Evolutionary conservation across 1,140 invertebrate species (phyloP).

Genomic region (Sarcophaga peregrina): DNA sequence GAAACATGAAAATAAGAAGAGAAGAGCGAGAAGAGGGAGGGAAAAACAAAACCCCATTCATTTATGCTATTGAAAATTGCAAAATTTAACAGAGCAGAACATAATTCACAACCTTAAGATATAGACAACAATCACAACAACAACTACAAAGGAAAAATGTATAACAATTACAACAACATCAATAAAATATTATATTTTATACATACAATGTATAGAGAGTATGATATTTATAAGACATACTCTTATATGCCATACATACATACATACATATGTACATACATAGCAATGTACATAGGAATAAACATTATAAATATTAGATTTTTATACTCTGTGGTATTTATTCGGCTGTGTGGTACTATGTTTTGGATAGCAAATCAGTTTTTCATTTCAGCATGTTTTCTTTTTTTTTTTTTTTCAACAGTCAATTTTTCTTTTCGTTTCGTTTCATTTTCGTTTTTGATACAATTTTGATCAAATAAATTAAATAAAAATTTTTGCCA

Average conservation of each 20-base stretch:
- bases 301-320: no score
- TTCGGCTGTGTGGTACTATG: background rate
- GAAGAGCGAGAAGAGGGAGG: no score
- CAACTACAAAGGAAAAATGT: background rate
- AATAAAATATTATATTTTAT: background rate
- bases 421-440: background rate
- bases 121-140: constrained; percentile 7
- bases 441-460: background rate
- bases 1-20: background rate
- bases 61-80: constrained; percentile 26
- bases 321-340: background rate
- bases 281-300: no score
- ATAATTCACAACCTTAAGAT: constrained; percentile 34
- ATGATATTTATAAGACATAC: no score
- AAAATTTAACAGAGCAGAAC: constrained; percentile 36
- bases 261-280: no score
- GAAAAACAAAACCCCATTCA: no score
- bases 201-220: background rate
- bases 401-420: constrained; percentile 10
- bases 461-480: constrained; percentile 31
- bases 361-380: background rate
- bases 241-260: no score
- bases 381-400: background rate
- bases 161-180: background rate
- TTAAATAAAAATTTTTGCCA: constrained; percentile 32